Base-by-base conservation (phyloP, 1,140 invertebrate species). In the Drosophila insularis region DNA sequence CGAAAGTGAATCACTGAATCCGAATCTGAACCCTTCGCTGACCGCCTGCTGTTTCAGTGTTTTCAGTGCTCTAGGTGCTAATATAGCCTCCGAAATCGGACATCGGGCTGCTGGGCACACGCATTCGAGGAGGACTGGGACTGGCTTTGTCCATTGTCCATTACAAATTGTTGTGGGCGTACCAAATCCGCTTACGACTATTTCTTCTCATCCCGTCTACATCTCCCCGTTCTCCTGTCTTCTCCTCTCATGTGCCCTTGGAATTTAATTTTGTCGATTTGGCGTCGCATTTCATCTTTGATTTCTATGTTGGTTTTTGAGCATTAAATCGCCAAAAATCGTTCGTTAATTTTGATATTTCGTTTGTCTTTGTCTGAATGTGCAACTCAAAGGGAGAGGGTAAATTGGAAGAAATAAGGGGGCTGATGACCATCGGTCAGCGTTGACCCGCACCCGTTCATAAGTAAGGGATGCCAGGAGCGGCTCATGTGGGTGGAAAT, bases 131-230 rank as follows among this genome's bases (percentile, higher is more conserved):
- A 2, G 32, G 35, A 37, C 11, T 13, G 35, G 11, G 39, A 67
- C 59, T 39, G 65, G 53, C 59, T 74, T 55, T 61, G 71, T 74
- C 56, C 62, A 39, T n/a, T 63, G 67, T 64, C 89, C 80, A 72
- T 87, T 86, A 90, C 89, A 91, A 91, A 90, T 90, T 90, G 85
- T 91, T 90, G 89, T 91, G 89, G 81, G 89, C 89, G 89, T 90
- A 86, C 63, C 78, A 86, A 91, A 91, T 91, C 89, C 81, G 89
- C 89, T 91, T 91, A 90, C 66, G 70, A 60, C 46, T 79, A 35
- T 58, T 58, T 56, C 54, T 27, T 14, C 54, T 32, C n/a, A n/a
- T 56, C 8, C 17, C 56, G 46, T 60, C 62, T 59, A 50, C 50
- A n/a, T 53, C 67, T 81, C 59, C 69, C 70, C 69, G 63, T 81